A percentile compares a stretch with the other conserved stretches of the same genome.
Conservation (phyloP, 2,113 vertebrate species). For the Macaca nemestrina region DNA sequence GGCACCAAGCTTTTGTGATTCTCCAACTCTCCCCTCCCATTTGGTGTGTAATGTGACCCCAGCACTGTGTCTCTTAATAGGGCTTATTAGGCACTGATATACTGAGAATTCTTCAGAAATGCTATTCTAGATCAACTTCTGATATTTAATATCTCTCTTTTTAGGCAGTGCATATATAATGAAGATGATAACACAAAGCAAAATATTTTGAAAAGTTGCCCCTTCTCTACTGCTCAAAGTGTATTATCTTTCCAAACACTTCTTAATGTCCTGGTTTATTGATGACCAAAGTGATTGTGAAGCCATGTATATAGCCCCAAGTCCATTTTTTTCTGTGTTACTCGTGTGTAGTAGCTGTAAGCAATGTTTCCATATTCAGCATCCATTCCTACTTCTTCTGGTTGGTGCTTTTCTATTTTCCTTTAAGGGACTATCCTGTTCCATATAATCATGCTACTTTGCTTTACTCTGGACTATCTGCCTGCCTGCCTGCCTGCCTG, state of each 20-base stretch:
- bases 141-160: not conserved
- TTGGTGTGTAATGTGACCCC: not conserved
- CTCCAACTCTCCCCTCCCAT: not conserved
- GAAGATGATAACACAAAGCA: not conserved
- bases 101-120: not conserved
- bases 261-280: not conserved
- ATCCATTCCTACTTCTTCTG: not conserved
- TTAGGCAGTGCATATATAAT: not conserved
- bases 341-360: not conserved
- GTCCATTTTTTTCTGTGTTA: not conserved
- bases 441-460: not conserved
- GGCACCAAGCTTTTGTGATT: not conserved
- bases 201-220: not conserved
- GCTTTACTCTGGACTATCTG: not conserved
- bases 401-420: not conserved
- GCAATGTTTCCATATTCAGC: not conserved
- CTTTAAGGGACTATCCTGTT: not conserved
- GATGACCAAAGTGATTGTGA: not conserved
- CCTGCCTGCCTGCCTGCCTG: not conserved
- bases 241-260: not conserved
- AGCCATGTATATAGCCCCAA: not conserved
- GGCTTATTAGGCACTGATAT: not conserved
- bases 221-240: not conserved
- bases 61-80: not conserved
- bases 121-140: not conserved